These are phyloP conservation scores for Epinephelus fuscoguttatus DNA, from an alignment of 2,113 vertebrate genomes.

Conservation along the genomic window DNA sequence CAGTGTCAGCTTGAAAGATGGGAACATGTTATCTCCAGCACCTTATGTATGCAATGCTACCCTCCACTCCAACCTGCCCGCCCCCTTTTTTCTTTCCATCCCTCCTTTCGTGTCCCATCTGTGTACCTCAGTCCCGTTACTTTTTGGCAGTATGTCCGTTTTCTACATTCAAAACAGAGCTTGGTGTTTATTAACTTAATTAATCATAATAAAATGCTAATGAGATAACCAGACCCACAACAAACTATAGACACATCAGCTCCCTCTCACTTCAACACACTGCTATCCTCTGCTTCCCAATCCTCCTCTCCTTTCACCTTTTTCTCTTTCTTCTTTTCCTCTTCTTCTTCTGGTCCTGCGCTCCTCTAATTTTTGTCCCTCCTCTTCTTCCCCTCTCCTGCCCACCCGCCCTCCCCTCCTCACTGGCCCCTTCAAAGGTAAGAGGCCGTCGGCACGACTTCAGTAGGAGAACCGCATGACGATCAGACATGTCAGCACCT, in stretches of 20 bases:
- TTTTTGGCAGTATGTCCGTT: neutral
- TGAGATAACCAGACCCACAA: constrained; percentile 10
- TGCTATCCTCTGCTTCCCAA: neutral
- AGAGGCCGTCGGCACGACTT: constrained; percentile 62
- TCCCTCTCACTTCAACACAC: constrained; percentile 12
- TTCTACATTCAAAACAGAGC: constrained; percentile 11
- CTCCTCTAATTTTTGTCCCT: neutral
- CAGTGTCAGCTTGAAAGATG: neutral
- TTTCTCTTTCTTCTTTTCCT: neutral
- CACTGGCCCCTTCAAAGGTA: constrained; percentile 65
- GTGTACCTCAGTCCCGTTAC: neutral
- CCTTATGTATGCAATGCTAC: neutral
- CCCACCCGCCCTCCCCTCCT: neutral
- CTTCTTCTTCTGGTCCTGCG: neutral
- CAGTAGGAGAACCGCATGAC: constrained; percentile 56
- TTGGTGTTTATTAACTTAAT: neutral
- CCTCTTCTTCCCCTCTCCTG: neutral
- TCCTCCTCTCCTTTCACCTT: neutral
- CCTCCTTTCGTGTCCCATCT: neutral
- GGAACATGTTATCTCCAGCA: neutral
- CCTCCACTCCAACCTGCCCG: too few relatives aligned
- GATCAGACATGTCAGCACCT: constrained; percentile 75
- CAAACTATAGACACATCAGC: neutral
- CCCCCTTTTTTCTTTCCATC: neutral
- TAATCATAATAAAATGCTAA: neutral